Base-by-base conservation (phyloP, 1,140 invertebrate species). In the Chelonus insularis region DNA sequence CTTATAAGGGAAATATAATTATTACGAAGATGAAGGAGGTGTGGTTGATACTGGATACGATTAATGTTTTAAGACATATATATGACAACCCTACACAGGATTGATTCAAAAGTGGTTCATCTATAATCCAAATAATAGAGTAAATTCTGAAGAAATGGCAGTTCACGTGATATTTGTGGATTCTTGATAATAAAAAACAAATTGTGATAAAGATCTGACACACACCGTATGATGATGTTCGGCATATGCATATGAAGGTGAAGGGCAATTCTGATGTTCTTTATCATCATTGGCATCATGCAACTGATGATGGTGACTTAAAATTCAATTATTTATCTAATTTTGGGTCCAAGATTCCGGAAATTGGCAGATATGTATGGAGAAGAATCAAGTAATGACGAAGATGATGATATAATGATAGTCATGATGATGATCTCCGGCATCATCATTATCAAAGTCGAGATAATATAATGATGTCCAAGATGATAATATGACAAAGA, bases 351-450 rank as follows among this genome's bases (percentile, higher is more conserved):
- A 32, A 86, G 95, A 58, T 99, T 99, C 86, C 88, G 94, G 66
- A 97, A 97, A 74, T 83, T 99, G 55, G 96, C 96, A 6, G 94
- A 98, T 72, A 97, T 99, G 94, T 99, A 98, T 78, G 94, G 93
- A 11, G 92, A 94, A 72, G 90, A 92, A 64, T 90, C 93, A 11
- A 91, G 89, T 69, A 92, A 95, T 70, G 89, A 91, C 47, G 87
- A 89, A 43, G 86, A 86, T 62, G 86, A 87, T 65, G 85, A 86
- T 47, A 87, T 9, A 29, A 29, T 29, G 7, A 29, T 29, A 4
- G 25, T 29, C 3, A 29, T 29, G 25, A 29, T 29, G 25, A 29
- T 29, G 25, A 29, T n/a, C 25, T 29, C 7, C 25, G 25, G 25
- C 7, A 29, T 29, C 25, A 29, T 29, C 25, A 29, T 3, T 3